These are phyloP conservation scores for Ceyx margarethae DNA, from an alignment of 2,113 vertebrate species.

Conservation along the genomic window DNA sequence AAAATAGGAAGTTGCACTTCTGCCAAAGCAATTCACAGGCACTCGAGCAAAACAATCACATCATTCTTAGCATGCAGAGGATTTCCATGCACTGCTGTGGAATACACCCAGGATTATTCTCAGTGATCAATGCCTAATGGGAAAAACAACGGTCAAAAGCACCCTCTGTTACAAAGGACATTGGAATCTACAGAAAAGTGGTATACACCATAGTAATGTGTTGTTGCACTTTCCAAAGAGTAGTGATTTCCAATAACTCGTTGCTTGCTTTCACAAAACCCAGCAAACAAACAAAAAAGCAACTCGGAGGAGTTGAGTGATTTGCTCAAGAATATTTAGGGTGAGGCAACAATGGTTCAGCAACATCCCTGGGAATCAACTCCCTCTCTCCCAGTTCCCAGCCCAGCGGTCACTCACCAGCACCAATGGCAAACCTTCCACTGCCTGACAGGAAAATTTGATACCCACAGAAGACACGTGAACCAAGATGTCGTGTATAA, in stretches of 20 bases:
- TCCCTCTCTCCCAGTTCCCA: background rate
- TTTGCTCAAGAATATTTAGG: background rate
- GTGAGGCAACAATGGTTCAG: background rate
- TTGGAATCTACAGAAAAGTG: background rate
- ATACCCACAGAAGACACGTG: background rate
- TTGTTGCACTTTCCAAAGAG: no score
- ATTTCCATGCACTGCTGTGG: background rate
- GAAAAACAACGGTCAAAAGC: background rate
- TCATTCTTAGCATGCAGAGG: background rate
- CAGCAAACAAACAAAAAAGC: background rate
- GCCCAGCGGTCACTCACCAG: background rate
- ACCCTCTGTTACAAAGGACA: background rate
- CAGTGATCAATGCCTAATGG: background rate
- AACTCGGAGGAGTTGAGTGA: background rate
- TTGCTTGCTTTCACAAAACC: background rate
- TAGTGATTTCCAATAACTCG: background rate
- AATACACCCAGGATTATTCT: background rate
- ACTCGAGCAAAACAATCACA: constrained; percentile 4
- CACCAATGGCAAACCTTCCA: background rate
- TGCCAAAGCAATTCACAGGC: constrained; percentile 25
- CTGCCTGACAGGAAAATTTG: background rate
- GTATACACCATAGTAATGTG: background rate
- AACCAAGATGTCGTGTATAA: background rate
- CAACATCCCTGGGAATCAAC: background rate
- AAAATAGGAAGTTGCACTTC: constrained; percentile 8